Conservation (phyloP, 2,888 invertebrate genomes). For the Margaritifera margaritifera region DNA sequence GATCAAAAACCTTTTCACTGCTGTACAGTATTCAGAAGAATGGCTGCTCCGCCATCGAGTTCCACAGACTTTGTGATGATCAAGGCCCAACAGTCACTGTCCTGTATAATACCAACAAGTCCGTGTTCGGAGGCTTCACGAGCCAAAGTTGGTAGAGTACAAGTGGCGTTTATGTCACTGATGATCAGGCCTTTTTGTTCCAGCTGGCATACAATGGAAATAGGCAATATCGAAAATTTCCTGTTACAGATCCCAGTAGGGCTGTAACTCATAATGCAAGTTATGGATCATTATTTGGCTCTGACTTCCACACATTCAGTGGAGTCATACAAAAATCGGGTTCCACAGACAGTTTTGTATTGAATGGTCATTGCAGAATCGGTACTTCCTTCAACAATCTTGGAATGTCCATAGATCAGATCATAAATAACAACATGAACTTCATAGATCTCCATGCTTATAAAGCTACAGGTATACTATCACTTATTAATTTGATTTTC, state of each 20-base stretch:
- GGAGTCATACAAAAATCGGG: no score
- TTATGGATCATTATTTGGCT: no score
- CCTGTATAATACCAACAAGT: slow-evolving; percentile 37
- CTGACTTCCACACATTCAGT: no score
- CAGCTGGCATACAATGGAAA: no score
- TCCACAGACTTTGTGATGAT: slow-evolving; percentile 44
- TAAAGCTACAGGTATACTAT: slow-evolving; percentile 16
- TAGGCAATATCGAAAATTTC: no score
- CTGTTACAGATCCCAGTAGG: no score
- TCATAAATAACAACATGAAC: slow-evolving; percentile 19
- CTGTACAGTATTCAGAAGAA: slow-evolving; percentile 37
- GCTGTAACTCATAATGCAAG: no score
- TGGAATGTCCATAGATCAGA: slow-evolving; percentile 15
- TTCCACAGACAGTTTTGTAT: no score
- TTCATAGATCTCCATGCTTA: slow-evolving; percentile 31
- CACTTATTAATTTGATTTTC: background rate
- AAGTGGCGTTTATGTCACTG: no score
- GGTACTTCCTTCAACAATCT: background rate
- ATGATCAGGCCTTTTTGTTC: no score
- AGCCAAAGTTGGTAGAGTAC: slow-evolving; percentile 18
- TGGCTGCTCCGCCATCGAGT: slow-evolving; percentile 31
- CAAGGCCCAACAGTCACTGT: slow-evolving; percentile 45
- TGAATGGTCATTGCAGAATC: no score
- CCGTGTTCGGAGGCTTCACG: slow-evolving; percentile 43
- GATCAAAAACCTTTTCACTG: slow-evolving; percentile 32